Base-by-base conservation (phyloP, 2,797 vertebrate species). In the Ibycter americanus region DNA sequence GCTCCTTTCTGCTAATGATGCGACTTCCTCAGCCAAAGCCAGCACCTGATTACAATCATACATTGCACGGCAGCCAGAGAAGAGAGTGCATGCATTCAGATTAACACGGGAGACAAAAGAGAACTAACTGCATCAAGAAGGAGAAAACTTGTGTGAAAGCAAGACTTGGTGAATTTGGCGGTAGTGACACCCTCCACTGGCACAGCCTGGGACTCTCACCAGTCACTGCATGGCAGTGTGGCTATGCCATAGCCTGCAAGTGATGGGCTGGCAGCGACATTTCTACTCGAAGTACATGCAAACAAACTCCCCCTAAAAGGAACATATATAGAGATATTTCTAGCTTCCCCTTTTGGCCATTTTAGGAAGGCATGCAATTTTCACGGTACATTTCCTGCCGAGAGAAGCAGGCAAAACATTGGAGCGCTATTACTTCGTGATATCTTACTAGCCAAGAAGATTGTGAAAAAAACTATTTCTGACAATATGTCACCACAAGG, bases 1-100 rank as follows among this genome's bases (percentile, higher is more conserved):
- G 0, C 12, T n/a, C 36, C 59, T 51, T 42, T 58, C 71, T 77
- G 44, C 34, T 21, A 36, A 27, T 2, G 47, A 71, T 8, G 19
- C 58, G n/a, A 32, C 26, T 38, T 79, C 25, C 26, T 68, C 8
- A 20, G 54, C 40, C 51, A 46, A 93, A 82, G 58, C 36, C 51
- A 55, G 59, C 3, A 1, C 46, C 52, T 81, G 56, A 29, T 38
- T 55, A 74, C 36, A 74, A 12, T 17, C 6, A 1, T 9, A 22
- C 11, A 0, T 79, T 36, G n/a, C 5, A 18, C 0, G 0, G 36
- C 54, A 84, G 32, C n/a, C 4, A 5, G 23, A 20, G 93, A 78
- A 78, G n/a, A 23, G 52, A 78, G 21, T 5, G 15, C 49, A 42
- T 1, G 0, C 26, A 58, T 42, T 26, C 32, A 61, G 22, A 42